Base-by-base conservation (phyloP, 2,888 invertebrate species). In the Melieria picta region DNA sequence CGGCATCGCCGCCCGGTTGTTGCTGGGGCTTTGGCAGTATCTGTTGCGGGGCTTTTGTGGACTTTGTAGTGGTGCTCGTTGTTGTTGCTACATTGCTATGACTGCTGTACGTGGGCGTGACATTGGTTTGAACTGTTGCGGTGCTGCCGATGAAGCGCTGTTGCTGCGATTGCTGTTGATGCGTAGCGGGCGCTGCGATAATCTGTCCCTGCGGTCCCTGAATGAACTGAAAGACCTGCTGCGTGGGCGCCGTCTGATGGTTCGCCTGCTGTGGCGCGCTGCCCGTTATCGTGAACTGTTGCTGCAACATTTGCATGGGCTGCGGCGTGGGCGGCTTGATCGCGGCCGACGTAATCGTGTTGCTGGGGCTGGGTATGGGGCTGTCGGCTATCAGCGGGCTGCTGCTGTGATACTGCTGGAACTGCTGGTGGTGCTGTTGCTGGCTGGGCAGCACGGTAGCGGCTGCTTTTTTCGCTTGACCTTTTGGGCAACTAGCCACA, bases 21-120 rank as follows among this genome's bases (percentile, higher is more conserved):
- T 81, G 84, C 73, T 86, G 86, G 72, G 90, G 90, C 84, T 91
- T 91, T 55, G 90, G 91, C 81, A 91, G 87, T 79, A 90, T 90
- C 83, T 90, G 90, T 50, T 90, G 90, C 4, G 90, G 90, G 73
- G 89, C 88, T 81, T 86, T 85, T 60, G 78, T 80, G 10, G 80
- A 76, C 70, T 83, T 85, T 30, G 83, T 80, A 13, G 84, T 55
- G 13, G 72, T 63, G 42, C 50, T 61, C 57, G 72, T 58, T 61
- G 72, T 58, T 61, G 77, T 75, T 65, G 78, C 60, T 70, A 80
- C 85, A 85, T 69, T 60, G 70, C 46, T 60, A 61, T 60, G 64
- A 56, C 55, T 65, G 9, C 69, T 69, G 62, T 76, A 74, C 75
- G 79, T 72, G 67, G 77, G 56, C 72, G 76, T 69, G 68, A 30